phyloP scores from a whole-genome alignment of 30 jellyfish, hydroid and myxozoan species.

The Pelagia noctiluca region DNA sequence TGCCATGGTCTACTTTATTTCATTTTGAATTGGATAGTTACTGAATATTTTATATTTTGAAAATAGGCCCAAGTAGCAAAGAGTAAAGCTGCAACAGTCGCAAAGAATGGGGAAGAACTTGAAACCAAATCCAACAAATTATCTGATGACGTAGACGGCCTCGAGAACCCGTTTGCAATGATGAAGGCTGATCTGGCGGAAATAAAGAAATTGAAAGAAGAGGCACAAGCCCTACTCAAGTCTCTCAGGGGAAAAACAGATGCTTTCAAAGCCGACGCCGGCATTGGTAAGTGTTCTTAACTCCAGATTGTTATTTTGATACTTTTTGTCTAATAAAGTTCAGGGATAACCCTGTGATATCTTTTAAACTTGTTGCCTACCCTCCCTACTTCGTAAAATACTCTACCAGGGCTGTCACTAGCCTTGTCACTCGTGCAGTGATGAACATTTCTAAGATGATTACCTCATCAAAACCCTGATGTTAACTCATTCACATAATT shows the following conservation, averaged over 20 bases:
- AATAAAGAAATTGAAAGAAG: slow-evolving; percentile 57
- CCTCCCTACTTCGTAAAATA: no score
- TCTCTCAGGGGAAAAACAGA: slow-evolving; percentile 56
- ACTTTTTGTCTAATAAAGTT: no score
- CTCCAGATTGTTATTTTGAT: background rate
- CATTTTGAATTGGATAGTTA: no score
- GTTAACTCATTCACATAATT: no score
- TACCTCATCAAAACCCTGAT: no score
- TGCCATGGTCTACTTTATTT: no score
- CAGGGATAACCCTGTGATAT: no score
- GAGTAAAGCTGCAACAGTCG: slow-evolving; percentile 48
- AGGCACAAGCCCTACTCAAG: slow-evolving; percentile 56
- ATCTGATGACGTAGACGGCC: slow-evolving; percentile 39
- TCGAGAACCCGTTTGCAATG: slow-evolving; percentile 72
- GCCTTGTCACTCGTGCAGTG: no score
- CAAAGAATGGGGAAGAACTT: slow-evolving; percentile 22
- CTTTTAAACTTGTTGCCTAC: no score
- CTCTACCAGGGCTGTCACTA: no score
- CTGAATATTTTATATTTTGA: no score
- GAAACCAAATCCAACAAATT: slow-evolving; percentile 48
- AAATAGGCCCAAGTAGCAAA: slow-evolving; percentile 83
- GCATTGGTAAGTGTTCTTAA: slow-evolving; percentile 15
- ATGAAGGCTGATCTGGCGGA: slow-evolving; percentile 53
- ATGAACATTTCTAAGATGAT: no score
- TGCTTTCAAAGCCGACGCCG: slow-evolving; percentile 45